Conservation (phyloP, 2,888 invertebrate species). For the Choreutis nemorana region DNA sequence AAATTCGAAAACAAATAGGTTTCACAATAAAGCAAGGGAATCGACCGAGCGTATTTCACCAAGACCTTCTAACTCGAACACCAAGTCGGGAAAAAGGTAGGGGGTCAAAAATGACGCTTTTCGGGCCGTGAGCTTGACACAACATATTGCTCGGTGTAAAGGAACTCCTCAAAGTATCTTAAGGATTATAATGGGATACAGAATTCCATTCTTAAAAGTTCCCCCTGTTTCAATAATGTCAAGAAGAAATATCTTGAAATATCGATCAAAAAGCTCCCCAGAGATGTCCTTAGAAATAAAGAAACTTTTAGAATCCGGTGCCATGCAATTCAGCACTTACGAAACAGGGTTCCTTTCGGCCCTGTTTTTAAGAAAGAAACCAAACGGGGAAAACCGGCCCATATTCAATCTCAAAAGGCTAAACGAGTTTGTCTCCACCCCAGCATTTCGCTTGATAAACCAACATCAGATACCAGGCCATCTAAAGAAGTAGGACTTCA, state of each 20-base stretch:
- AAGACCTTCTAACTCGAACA: too few species aligned
- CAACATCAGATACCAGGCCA: conserved; percentile 5
- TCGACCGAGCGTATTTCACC: too few species aligned
- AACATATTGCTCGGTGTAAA: too few species aligned
- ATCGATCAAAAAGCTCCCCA: too few species aligned
- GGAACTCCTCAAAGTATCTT: conserved; percentile 5
- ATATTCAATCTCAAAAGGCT: conserved; percentile 4
- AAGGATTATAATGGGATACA: conserved; percentile 8
- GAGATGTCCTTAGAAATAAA: too few species aligned
- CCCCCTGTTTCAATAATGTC: not conserved
- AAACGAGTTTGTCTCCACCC: conserved; percentile 5
- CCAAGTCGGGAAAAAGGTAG: not conserved
- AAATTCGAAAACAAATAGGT: not conserved
- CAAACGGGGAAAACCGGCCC: not conserved
- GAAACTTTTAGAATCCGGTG: too few species aligned
- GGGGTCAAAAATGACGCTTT: conserved; percentile 3
- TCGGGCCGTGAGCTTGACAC: conserved; percentile 1
- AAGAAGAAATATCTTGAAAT: too few species aligned
- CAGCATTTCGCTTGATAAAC: conserved; percentile 8
- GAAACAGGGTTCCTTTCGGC: not conserved
- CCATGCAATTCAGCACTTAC: too few species aligned
- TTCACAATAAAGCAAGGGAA: too few species aligned
- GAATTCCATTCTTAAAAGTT: conserved; percentile 7
- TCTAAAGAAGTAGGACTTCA: conserved; percentile 8
- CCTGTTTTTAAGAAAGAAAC: conserved; percentile 2